These are phyloP conservation scores for Pelmatolapia mariae DNA, from an alignment of 2,113 vertebrate species.

Conservation along the genomic window DNA sequence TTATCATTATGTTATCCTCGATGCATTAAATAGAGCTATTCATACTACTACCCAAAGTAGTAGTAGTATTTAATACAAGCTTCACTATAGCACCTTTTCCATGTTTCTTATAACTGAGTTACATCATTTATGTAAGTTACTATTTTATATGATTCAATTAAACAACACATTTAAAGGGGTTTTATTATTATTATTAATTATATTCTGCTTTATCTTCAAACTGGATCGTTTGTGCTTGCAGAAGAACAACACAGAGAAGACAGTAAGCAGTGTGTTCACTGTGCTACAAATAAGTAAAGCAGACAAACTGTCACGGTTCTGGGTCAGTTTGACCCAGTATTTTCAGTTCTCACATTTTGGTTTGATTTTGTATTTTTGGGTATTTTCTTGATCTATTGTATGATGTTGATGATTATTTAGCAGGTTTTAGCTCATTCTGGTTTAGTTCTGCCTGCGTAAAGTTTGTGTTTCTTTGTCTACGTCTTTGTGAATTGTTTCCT, in stretches of 20 bases:
- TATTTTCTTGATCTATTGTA: no score
- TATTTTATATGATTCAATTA: background rate
- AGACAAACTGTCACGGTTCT: no score
- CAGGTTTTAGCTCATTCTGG: no score
- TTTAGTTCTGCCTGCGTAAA: no score
- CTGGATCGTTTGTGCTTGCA: background rate
- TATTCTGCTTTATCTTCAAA: background rate
- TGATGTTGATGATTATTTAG: no score
- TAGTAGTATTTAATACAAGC: background rate
- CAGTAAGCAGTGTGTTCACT: background rate
- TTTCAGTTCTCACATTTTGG: no score
- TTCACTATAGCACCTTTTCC: background rate
- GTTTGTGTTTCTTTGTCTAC: no score
- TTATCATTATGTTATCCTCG: background rate
- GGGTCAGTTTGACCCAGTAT: no score
- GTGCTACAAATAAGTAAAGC: background rate
- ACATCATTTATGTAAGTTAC: background rate
- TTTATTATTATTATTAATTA: background rate
- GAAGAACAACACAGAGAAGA: background rate
- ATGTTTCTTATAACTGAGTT: background rate
- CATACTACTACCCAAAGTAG: background rate
- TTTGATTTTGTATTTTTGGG: no score
- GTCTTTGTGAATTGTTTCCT: no score
- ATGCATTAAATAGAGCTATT: background rate
- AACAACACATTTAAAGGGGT: background rate